Conservation (phyloP, 2,888 invertebrate species). For the Sminthurides aquaticus region DNA sequence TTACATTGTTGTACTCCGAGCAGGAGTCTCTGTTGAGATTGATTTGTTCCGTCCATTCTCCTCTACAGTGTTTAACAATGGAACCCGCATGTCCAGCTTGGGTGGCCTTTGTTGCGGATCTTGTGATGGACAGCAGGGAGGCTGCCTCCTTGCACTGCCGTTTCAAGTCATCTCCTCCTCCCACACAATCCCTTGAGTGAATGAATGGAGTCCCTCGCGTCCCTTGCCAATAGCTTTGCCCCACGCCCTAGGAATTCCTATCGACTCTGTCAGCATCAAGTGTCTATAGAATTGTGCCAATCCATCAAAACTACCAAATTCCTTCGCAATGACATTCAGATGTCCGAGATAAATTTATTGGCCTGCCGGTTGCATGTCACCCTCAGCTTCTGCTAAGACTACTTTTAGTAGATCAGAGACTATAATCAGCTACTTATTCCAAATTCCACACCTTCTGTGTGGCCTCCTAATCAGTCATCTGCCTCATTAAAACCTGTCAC, state of each 20-base stretch:
- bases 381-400: too few relatives aligned
- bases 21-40: neutral
- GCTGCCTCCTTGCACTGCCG: neutral
- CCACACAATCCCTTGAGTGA: neutral
- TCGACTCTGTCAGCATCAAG: neutral
- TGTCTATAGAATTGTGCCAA: neutral
- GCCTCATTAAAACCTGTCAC: too few relatives aligned
- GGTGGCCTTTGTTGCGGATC: constrained; percentile 22
- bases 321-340: too few relatives aligned
- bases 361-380: too few relatives aligned
- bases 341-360: neutral
- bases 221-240: neutral
- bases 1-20: neutral
- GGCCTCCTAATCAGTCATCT: too few relatives aligned
- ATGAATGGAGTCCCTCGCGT: neutral
- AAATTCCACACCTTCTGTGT: too few relatives aligned
- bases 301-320: too few relatives aligned
- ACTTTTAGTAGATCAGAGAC: too few relatives aligned
- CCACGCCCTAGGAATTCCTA: constrained; percentile 2
- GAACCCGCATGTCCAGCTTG: constrained; percentile 3
- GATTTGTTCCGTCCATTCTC: constrained; percentile 6
- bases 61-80: neutral
- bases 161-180: neutral
- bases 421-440: too few relatives aligned
- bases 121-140: constrained; percentile 22